Conservation (phyloP, 2,113 vertebrate species). For the Tyto alba region DNA sequence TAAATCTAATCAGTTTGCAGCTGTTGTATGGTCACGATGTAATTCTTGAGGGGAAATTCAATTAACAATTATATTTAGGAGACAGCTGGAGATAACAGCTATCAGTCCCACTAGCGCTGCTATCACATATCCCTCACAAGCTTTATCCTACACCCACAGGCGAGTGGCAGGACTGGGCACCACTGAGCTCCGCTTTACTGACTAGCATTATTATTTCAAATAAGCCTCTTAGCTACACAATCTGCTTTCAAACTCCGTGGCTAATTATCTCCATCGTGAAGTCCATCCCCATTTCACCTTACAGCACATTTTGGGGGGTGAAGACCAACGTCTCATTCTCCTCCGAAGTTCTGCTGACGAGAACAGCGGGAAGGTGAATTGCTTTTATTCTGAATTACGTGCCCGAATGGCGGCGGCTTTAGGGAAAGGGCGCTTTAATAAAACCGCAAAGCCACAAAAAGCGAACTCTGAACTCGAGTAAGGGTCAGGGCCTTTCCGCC, state of each 20-base stretch:
- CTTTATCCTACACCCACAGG: neutral
- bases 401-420: neutral
- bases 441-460: neutral
- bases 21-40: neutral
- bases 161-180: neutral
- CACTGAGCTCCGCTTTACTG: neutral
- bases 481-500: neutral
- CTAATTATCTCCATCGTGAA: neutral
- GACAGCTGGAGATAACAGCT: conserved; percentile 33
- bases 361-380: neutral
- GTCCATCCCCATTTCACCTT: rapidly evolving
- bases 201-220: neutral
- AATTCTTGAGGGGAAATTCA: conserved; percentile 32
- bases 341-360: neutral
- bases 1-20: conserved; percentile 44
- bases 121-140: neutral
- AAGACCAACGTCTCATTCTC: rapidly evolving
- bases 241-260: neutral
- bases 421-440: neutral
- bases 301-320: rapidly evolving
- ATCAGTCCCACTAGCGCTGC: neutral
- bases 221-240: conserved; percentile 25
- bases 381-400: rapidly evolving
- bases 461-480: too few relatives aligned
- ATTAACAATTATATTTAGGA: conserved; percentile 18